A percentile compares a stretch with the other conserved stretches of the same genome.
Conservation (phyloP, 1,140 invertebrate species). For the Drosophila kohkoa region DNA sequence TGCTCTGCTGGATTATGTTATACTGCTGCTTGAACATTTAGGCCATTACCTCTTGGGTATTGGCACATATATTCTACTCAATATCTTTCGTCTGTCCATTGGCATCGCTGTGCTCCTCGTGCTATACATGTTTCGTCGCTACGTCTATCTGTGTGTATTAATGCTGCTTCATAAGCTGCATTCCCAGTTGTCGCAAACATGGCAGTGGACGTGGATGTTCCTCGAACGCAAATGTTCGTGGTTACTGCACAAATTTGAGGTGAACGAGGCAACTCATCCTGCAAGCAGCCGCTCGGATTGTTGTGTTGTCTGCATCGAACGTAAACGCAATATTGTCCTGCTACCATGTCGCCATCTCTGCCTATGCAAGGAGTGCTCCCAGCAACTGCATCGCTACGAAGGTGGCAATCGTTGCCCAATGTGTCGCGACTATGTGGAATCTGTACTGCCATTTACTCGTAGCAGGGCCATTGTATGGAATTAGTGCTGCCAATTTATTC, state of each 20-base stretch:
- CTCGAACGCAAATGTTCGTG: slow-evolving; percentile 26
- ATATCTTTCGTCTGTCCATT: slow-evolving; percentile 48
- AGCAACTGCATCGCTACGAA: slow-evolving; percentile 18
- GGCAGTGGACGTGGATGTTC: slow-evolving; percentile 18
- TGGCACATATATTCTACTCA: slow-evolving; percentile 48
- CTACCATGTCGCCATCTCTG: slow-evolving; percentile 67
- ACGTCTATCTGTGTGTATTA: slow-evolving; percentile 35
- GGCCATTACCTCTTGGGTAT: slow-evolving; percentile 17
- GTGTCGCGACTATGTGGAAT: slow-evolving; percentile 48
- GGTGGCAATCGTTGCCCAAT: slow-evolving; percentile 48
- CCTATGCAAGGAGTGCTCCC: slow-evolving; percentile 59
- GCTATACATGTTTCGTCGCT: slow-evolving; percentile 56
- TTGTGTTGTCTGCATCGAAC: slow-evolving; percentile 65
- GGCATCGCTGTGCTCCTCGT: slow-evolving; percentile 49
- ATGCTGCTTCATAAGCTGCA: slow-evolving; percentile 14
- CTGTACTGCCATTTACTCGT: slow-evolving; percentile 38
- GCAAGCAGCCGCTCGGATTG: neutral
- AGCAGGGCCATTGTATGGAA: neutral
- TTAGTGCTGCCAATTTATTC: slow-evolving; percentile 40
- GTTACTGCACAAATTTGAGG: slow-evolving; percentile 18
- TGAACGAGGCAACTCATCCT: neutral
- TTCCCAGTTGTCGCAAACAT: slow-evolving; percentile 18
- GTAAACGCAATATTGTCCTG: slow-evolving; percentile 54
- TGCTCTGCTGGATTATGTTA: slow-evolving; percentile 22
- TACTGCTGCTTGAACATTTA: slow-evolving; percentile 25